Evolutionary conservation across 2,797 vertebrate species (phyloP), one percentile per base, ranked within the genome.

Genomic region (Steatocranus sp.): DNA sequence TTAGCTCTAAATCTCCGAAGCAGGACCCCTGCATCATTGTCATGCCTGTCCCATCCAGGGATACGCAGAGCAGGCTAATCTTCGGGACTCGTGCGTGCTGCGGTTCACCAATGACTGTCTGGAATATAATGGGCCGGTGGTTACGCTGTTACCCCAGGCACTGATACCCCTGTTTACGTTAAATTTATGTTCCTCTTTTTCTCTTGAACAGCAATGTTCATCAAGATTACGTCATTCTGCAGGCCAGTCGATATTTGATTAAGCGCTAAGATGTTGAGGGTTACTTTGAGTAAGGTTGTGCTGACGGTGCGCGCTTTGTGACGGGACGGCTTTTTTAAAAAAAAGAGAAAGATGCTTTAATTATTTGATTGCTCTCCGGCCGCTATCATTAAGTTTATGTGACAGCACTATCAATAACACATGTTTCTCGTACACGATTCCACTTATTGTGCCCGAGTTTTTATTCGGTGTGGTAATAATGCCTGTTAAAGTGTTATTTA

Each of bases 151-250:
- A 83, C 23, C 20, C 11, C 20, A 18, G 32, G 36, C n/a, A n/a
- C n/a, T n/a, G n/a, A 20, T 56, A 17, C 23, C 18, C n/a, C 17
- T 27, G 20, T 66, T 80, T 11, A 11, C 12, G 15, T 18, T 53
- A 86, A 79, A 92, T 89, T 66, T 46, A 79, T 70, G 76, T 91
- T 79, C 17, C 11, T 12, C 11, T 15, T 53, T 87, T 89, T 87
- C 66, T 87, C 58, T 49, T 43, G 83, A 94, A 89, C 58, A 79
- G 77, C 80, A 81, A 32, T 80, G 87, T 85, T 73, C 78, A 83
- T 84, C 89, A 94, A 95, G 96, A 97, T 99, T 93, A 98, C 97
- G 97, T 99, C 98, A 99, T 98, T 95, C 97, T 97, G 97, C 98
- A 97, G 97, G 92, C 95, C 94, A 95, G 96, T 96, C 96, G 96